phyloP scores from a whole-genome alignment of 2,113 vertebrate genomes.

The Sclerurus mexicanus region DNA sequence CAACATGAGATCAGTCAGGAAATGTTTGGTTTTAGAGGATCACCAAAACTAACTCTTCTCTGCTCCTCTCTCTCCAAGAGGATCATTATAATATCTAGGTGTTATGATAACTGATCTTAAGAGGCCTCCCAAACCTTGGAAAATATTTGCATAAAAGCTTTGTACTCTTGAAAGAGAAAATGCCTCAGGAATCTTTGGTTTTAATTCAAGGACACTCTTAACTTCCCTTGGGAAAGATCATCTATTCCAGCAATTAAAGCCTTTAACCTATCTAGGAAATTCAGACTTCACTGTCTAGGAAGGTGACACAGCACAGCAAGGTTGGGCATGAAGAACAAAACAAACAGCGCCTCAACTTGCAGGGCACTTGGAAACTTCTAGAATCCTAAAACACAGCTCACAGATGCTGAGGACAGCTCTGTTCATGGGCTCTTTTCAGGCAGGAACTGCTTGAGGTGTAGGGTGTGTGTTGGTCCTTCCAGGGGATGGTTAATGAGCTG shows the following conservation, averaged over 20 bases:
- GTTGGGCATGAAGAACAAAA: not conserved
- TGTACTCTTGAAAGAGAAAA: not conserved
- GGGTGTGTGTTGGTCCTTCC: not conserved
- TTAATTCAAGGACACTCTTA: not conserved
- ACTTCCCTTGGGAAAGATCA: not conserved
- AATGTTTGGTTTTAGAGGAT: not conserved
- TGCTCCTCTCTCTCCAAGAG: not conserved
- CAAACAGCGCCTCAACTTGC: not conserved
- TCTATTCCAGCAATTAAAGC: conserved; percentile 13
- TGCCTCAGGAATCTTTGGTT: not conserved
- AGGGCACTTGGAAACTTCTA: not conserved
- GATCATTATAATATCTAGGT: not conserved
- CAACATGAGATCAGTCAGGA: not conserved
- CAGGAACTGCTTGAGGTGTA: rapidly evolving
- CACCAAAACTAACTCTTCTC: not conserved
- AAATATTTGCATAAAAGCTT: conserved; percentile 30
- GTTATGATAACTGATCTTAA: not conserved
- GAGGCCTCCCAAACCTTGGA: not conserved
- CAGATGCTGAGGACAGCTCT: not conserved
- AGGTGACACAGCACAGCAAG: not conserved
- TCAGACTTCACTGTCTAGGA: not conserved
- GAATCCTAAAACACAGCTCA: not conserved
- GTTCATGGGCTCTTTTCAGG: not conserved
- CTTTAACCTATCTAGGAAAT: not conserved
- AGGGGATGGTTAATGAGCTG: not conserved